phyloP scores from a whole-genome alignment of 2,888 invertebrate species.

The Heliconius sara region DNA sequence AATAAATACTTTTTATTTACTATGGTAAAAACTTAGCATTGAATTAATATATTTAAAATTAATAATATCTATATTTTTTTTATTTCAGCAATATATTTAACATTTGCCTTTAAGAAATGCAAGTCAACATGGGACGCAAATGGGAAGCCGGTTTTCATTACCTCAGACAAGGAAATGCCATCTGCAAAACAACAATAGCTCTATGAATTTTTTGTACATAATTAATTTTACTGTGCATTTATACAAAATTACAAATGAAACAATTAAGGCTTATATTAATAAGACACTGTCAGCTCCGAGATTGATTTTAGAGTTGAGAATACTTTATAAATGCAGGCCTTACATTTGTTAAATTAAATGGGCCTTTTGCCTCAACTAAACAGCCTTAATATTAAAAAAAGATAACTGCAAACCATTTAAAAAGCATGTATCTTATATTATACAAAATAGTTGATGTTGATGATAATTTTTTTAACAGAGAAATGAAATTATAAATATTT shows the following conservation, averaged over 20 bases:
- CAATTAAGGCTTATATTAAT: neutral
- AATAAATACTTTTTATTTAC: neutral
- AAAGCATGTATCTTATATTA: neutral
- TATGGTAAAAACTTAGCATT: neutral
- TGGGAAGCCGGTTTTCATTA: conserved; percentile 68
- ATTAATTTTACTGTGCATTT: conserved; percentile 3
- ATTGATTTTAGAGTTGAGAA: too few relatives aligned
- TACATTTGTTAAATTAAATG: neutral
- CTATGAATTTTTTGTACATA: neutral
- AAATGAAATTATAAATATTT: neutral
- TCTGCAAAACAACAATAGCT: conserved; percentile 30
- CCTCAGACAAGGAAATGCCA: conserved; percentile 12
- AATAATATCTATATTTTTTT: conserved; percentile 35
- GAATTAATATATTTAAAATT: neutral
- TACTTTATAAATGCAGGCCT: too few relatives aligned
- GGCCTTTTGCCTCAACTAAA: neutral
- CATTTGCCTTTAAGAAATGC: conserved; percentile 91
- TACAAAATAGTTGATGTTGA: neutral
- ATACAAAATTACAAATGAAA: neutral
- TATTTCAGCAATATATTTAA: conserved; percentile 88
- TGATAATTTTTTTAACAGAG: neutral
- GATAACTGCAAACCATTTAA: neutral
- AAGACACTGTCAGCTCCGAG: too few relatives aligned
- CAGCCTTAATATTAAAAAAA: neutral
- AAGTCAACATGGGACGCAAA: conserved; percentile 85